A percentile compares a stretch with the other conserved stretches of the same genome.
Evolutionary conservation across 2,113 vertebrate genomes (phyloP).

Genomic region (Laterallus jamaicensis): DNA sequence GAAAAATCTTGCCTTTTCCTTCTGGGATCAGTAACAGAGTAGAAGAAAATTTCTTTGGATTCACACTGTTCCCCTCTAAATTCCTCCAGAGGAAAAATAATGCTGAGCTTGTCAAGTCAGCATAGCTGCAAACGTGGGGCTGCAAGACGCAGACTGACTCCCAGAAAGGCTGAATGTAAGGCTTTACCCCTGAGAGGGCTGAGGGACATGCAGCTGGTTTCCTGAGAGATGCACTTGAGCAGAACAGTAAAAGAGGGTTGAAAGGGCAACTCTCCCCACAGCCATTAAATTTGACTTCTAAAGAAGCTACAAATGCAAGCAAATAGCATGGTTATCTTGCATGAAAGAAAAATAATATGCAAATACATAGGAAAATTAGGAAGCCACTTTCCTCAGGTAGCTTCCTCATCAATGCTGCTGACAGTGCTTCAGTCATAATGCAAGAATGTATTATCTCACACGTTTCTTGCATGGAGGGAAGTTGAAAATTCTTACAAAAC

Average conservation of each 20-base stretch:
- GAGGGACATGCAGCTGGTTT: neutral
- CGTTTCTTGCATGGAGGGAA: neutral
- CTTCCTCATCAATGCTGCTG: neutral
- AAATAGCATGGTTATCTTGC: neutral
- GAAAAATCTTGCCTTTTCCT: neutral
- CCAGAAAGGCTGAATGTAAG: neutral
- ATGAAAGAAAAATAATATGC: neutral
- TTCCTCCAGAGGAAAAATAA: neutral
- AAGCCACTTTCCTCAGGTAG: neutral
- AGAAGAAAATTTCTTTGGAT: neutral
- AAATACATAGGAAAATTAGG: conserved; percentile 31
- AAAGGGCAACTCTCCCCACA: neutral
- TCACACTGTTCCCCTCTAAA: neutral
- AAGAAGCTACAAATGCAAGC: neutral
- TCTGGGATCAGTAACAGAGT: neutral
- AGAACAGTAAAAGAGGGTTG: neutral
- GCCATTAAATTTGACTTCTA: neutral
- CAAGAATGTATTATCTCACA: neutral
- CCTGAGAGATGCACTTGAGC: neutral
- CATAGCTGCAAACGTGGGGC: neutral
- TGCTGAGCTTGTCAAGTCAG: neutral
- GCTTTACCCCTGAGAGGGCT: neutral
- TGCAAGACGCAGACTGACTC: neutral
- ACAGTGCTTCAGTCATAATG: neutral
- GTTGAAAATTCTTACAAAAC: neutral